Base-by-base conservation (phyloP, 2,888 invertebrate species). In the Aricia artaxerxes region DNA sequence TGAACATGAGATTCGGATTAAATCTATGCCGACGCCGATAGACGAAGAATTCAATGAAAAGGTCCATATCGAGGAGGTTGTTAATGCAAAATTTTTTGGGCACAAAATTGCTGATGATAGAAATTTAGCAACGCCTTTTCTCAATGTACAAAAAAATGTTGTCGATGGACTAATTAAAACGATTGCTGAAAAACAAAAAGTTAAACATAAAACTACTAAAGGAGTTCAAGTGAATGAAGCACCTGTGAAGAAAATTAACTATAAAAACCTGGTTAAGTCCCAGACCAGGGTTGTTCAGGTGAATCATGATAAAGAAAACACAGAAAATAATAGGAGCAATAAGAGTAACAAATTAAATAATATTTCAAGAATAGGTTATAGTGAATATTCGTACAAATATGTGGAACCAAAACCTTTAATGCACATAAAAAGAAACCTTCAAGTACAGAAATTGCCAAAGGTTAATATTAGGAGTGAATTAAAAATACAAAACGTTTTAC, bases 391-490 rank as follows among this genome's bases (percentile, higher is more conserved):
- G 78, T 89, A 85, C 84, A 85, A 89, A 84, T 88, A 92, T 82
- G 81, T 84, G 75, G 88, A 91, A 84, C 86, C 88, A 64, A 86
- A 87, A 83, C 81, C 81, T 77, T 85, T 82, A 75, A 57, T 79
- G 69, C 81, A 49, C 72, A 82, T 84, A 60, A 83, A 79, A 73
- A 91, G 87, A 84, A 80, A 82, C 78, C 86, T 95, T 80, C 85
- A 90, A 83, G 84, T 94, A 82, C 95, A 95, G 88, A 86, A 88
- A 83, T 92, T 95, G 92, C 95, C 95, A 77, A 88, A 91, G 79
- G 92, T 95, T 81, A 92, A 91, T 84, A 95, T 95, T 81, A 91
- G 93, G 85, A 90, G 93, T 82, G 91, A 93, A 84, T 85, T 95
- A 40, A 93, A 89, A 78, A 88, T 91, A 80, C 95, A 95, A 85